Percentiles rank a stretch among this genome's conserved stretches.
Evolutionary conservation across 1,140 invertebrate genomes (phyloP).

Genomic region (Phymorhynchus buccinoides): DNA sequence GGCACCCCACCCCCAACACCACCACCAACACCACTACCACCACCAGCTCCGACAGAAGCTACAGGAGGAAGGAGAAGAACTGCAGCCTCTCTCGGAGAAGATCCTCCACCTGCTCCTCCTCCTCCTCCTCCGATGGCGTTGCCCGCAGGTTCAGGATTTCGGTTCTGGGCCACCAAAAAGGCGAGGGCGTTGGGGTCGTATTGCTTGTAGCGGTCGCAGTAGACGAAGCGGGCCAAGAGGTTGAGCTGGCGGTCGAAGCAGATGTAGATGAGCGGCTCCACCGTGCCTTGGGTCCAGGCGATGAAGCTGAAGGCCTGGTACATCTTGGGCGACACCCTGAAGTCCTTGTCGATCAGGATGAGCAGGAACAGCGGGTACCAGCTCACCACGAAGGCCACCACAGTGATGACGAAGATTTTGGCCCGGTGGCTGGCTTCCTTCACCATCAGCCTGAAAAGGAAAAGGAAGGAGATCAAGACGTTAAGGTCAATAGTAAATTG

Average conservation of each 20-base stretch:
- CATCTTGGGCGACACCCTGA: conserved; percentile 67
- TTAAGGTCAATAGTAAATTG: neutral
- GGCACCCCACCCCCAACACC: neutral
- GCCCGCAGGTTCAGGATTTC: conserved; percentile 12
- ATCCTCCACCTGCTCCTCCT: no score
- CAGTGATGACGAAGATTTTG: conserved; percentile 68
- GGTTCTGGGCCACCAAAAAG: conserved; percentile 54
- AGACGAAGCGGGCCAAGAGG: conserved; percentile 63
- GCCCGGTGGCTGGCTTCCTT: conserved; percentile 67
- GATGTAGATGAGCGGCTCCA: conserved; percentile 70
- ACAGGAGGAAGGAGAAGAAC: no score
- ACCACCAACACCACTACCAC: neutral
- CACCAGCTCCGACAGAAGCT: neutral
- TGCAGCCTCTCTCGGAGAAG: no score
- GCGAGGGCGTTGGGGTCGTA: conserved; percentile 54
- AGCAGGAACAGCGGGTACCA: conserved; percentile 73
- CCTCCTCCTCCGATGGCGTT: neutral
- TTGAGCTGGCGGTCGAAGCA: conserved; percentile 70
- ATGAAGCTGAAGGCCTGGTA: conserved; percentile 72
- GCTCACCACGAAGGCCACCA: conserved; percentile 65
- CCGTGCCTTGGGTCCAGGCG: conserved; percentile 70
- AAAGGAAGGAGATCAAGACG: no score
- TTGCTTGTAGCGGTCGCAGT: conserved; percentile 61
- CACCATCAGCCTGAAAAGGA: conserved; percentile 40
- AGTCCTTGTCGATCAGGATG: conserved; percentile 69